Conservation (phyloP, 2,797 vertebrate genomes). For the Manis javanica region DNA sequence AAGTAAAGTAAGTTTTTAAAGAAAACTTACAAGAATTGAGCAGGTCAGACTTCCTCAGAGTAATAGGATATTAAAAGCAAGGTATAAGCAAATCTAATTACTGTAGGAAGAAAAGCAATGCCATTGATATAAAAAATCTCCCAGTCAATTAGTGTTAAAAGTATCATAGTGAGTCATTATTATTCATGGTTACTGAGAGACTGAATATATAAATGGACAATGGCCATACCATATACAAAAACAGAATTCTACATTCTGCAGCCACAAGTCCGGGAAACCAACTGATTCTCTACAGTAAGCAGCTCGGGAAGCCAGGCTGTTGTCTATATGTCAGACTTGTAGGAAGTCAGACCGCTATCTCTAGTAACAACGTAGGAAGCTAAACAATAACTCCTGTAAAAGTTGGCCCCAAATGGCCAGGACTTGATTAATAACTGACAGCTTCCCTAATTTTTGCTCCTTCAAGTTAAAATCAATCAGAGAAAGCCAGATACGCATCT, state of each 20-base stretch:
- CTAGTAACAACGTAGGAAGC: neutral
- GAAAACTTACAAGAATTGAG: neutral
- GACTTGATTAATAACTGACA: neutral
- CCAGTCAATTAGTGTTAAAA: neutral
- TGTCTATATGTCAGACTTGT: neutral
- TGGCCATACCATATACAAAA: neutral
- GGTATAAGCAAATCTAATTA: constrained; percentile 29
- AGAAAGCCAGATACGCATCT: neutral
- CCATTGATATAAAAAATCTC: neutral
- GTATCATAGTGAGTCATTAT: neutral
- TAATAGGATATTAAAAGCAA: neutral
- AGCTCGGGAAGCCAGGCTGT: neutral
- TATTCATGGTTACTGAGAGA: neutral
- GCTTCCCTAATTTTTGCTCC: neutral
- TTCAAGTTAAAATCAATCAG: neutral
- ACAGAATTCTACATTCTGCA: neutral
- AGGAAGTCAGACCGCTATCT: neutral
- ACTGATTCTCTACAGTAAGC: neutral
- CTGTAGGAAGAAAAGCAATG: neutral
- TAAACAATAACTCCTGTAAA: neutral
- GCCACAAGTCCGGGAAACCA: neutral
- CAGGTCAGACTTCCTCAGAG: neutral
- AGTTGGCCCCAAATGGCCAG: neutral
- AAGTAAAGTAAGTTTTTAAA: neutral
- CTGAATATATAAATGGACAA: neutral